Conservation (phyloP, 2,113 vertebrate genomes). For the Muscicapa adusta region DNA sequence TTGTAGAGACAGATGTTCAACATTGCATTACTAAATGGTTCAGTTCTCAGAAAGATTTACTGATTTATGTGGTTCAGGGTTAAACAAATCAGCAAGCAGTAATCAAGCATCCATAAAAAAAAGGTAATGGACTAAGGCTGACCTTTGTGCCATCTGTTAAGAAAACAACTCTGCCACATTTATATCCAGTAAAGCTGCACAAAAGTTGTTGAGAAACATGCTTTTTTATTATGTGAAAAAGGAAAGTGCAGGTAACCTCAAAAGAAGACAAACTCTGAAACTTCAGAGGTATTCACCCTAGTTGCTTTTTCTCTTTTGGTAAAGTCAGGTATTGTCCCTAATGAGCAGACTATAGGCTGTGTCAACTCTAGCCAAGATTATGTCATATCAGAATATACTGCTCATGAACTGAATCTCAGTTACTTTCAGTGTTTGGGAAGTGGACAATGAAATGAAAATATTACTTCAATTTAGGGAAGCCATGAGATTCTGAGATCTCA, state of each 20-base stretch:
- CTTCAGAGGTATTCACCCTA: background rate
- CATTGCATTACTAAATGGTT: constrained; percentile 13
- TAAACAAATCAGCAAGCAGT: constrained; percentile 34
- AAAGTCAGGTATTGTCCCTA: background rate
- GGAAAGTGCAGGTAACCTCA: background rate
- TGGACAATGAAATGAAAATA: background rate
- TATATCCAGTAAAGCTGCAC: background rate
- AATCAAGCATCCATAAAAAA: constrained; percentile 14
- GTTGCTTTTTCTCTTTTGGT: background rate
- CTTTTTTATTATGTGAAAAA: background rate
- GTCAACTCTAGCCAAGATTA: background rate
- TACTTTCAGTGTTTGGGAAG: background rate
- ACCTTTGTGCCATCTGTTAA: background rate
- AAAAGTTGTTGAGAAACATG: background rate
- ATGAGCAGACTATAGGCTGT: background rate
- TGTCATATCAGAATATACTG: background rate
- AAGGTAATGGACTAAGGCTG: background rate
- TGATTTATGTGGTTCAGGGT: constrained; percentile 35
- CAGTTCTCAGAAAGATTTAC: constrained; percentile 8
- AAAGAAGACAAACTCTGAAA: background rate
- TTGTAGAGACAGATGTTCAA: constrained; percentile 52
- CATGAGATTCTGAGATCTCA: background rate
- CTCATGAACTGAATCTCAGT: background rate
- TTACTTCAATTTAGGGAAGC: background rate
- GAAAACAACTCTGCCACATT: background rate